phyloP scores from a whole-genome alignment of 2,113 vertebrate species.

The Archilochus colubris region DNA sequence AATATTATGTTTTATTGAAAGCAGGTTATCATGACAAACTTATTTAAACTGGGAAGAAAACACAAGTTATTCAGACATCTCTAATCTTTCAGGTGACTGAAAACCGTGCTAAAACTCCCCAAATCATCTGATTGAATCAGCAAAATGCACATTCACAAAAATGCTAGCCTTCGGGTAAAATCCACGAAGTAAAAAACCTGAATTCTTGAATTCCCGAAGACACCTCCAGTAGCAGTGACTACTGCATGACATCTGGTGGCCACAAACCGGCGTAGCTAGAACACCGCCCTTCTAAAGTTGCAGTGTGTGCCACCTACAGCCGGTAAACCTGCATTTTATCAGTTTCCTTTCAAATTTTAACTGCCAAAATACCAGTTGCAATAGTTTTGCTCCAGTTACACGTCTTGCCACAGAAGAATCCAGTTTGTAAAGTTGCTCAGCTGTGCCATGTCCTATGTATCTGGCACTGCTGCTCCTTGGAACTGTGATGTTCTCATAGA shows the following conservation, averaged over 20 bases:
- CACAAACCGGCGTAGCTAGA: neutral
- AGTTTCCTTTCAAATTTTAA: neutral
- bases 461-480: neutral
- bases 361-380: fast-evolving
- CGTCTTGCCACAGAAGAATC: neutral
- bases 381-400: neutral
- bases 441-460: neutral
- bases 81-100: neutral
- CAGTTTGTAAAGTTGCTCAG: neutral
- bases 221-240: neutral
- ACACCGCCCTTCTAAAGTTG: neutral
- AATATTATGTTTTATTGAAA: neutral
- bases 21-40: neutral
- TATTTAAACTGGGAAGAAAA: neutral
- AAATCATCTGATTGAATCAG: neutral
- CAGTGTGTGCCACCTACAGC: fast-evolving
- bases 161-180: neutral
- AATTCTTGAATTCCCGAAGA: neutral
- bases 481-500: fast-evolving
- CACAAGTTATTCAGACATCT: neutral
- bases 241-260: conserved; percentile 21
- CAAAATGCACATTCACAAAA: neutral
- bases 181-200: fast-evolving
- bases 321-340: fast-evolving
- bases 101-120: neutral